These are phyloP conservation scores for Vespertilio murinus DNA, from an alignment of 2,797 vertebrate species.

Conservation along the genomic window DNA sequence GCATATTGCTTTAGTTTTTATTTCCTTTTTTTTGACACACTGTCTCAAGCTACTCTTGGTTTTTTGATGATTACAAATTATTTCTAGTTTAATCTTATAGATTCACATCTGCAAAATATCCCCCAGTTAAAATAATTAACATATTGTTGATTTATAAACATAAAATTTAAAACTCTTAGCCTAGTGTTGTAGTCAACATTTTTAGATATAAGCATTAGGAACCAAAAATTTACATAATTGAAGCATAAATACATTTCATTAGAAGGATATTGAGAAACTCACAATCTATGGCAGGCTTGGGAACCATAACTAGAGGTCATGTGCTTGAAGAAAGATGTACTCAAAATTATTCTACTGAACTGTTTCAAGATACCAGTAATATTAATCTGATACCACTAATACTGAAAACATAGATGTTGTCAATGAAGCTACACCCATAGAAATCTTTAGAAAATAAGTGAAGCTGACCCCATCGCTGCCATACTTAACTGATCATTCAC, in stretches of 20 bases:
- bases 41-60: not conserved
- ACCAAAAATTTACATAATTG: not conserved
- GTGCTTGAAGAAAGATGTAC: not conserved
- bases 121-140: not conserved
- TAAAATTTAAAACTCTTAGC: not conserved
- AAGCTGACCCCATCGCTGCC: not conserved
- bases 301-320: not conserved
- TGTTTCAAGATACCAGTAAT: not conserved
- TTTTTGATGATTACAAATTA: not conserved
- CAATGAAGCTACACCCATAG: not conserved
- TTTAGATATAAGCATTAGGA: not conserved
- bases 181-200: not conserved
- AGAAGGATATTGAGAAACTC: not conserved
- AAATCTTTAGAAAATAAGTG: not conserved
- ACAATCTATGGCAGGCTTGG: not conserved
- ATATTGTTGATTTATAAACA: constrained; percentile 14
- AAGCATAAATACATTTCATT: not conserved
- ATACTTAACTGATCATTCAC: not conserved
- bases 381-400: not conserved
- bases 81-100: constrained; percentile 28
- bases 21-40: not conserved
- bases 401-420: not conserved
- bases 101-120: not conserved
- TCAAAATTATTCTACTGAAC: not conserved
- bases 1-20: not conserved